These are phyloP conservation scores for Microtus oregoni DNA, from an alignment of 2,113 vertebrate species.

Conservation along the genomic window DNA sequence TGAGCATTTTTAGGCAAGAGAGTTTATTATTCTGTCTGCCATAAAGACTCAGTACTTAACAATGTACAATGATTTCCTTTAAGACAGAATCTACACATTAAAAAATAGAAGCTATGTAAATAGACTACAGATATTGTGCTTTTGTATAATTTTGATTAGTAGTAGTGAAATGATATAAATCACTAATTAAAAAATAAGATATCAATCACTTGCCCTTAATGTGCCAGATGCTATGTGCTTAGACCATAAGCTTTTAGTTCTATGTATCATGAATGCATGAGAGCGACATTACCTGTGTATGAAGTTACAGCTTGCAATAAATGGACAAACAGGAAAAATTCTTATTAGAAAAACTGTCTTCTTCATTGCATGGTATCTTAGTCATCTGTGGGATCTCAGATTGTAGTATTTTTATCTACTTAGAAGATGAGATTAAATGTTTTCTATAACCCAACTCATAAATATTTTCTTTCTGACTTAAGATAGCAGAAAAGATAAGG, in stretches of 20 bases:
- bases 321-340: not conserved
- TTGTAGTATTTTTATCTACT: not conserved
- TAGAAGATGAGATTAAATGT: constrained; percentile 11
- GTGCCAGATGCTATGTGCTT: not conserved
- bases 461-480: constrained; percentile 32
- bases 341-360: not conserved
- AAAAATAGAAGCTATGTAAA: not conserved
- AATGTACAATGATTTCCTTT: not conserved
- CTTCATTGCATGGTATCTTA: not conserved
- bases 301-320: not conserved
- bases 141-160: not conserved
- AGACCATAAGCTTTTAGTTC: not conserved
- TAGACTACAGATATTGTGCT: not conserved
- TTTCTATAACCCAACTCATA: not conserved
- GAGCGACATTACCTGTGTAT: not conserved
- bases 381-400: not conserved
- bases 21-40: not conserved
- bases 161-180: constrained; percentile 26
- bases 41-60: not conserved
- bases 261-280: not conserved
- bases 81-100: not conserved
- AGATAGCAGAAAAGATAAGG: constrained; percentile 5
- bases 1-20: not conserved
- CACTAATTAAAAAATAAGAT: constrained; percentile 8
- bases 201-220: constrained; percentile 17